phyloP scores from a whole-genome alignment of 2,888 invertebrate genomes.

The Pachliopta kotzebuea region DNA sequence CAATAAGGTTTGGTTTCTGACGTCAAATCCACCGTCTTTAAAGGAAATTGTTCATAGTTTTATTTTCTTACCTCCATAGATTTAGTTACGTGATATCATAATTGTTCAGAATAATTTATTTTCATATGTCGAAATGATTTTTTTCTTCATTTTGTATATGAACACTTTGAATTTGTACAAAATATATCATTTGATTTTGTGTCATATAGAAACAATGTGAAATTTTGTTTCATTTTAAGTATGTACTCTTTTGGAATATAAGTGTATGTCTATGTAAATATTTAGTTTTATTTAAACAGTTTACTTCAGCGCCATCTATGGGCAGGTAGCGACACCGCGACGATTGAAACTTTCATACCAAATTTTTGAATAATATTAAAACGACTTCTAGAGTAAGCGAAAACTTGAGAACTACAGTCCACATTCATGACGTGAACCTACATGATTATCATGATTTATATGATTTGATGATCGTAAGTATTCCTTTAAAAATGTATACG shows the following conservation, averaged over 20 bases:
- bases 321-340: constrained; percentile 41
- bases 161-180: constrained; percentile 23
- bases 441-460: too few species aligned
- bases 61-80: constrained; percentile 41
- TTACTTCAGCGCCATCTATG: constrained; percentile 50
- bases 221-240: constrained; percentile 17
- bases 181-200: constrained; percentile 15
- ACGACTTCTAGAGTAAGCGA: too few species aligned
- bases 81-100: constrained; percentile 17
- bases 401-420: too few species aligned
- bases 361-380: too few species aligned
- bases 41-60: constrained; percentile 34
- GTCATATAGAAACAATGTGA: constrained; percentile 22
- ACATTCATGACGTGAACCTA: too few species aligned
- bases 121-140: constrained; percentile 12
- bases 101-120: constrained; percentile 27
- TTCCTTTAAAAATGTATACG: too few species aligned
- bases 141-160: constrained; percentile 22
- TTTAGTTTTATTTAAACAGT: constrained; percentile 13
- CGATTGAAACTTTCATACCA: neutral
- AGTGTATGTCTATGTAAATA: constrained; percentile 19
- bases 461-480: too few species aligned
- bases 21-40: constrained; percentile 21
- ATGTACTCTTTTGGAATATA: constrained; percentile 25
- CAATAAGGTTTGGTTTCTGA: constrained; percentile 15